Conservation (phyloP, 1,140 invertebrate genomes). For the Drosophila nigromelanica region DNA sequence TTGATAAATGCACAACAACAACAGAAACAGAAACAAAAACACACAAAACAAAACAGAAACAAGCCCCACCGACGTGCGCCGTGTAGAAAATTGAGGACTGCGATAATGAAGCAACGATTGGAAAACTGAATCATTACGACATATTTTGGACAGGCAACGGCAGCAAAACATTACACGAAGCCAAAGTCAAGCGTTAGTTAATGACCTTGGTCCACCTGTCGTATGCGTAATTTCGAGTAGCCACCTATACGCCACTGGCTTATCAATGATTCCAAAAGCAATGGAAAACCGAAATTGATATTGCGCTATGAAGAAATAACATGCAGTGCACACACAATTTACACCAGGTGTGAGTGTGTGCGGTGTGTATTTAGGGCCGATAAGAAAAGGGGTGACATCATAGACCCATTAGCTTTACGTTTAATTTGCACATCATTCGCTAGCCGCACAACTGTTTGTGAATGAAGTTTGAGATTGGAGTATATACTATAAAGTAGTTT, state of each 20-base stretch:
- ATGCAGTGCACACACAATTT: not conserved
- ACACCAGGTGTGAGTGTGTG: not conserved
- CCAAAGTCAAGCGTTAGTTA: slow-evolving; percentile 62
- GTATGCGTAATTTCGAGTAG: slow-evolving; percentile 61
- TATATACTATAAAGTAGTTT: slow-evolving; percentile 2
- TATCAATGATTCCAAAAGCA: slow-evolving; percentile 41
- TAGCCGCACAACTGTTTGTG: slow-evolving; percentile 33
- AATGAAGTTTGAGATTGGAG: slow-evolving; percentile 12
- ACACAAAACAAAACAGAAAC: slow-evolving; percentile 36
- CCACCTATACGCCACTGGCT: slow-evolving; percentile 16
- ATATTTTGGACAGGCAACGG: slow-evolving; percentile 36
- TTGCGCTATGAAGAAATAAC: slow-evolving; percentile 23
- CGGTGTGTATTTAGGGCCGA: slow-evolving; percentile 1
- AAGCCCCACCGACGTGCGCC: slow-evolving; percentile 14
- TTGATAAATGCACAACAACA: slow-evolving; percentile 50
- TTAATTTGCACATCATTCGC: slow-evolving; percentile 12
- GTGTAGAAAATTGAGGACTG: slow-evolving; percentile 33
- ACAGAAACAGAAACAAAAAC: slow-evolving; percentile 6
- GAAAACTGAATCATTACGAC: slow-evolving; percentile 69
- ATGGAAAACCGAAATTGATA: slow-evolving; percentile 27
- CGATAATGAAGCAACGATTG: slow-evolving; percentile 38
- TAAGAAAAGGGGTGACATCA: slow-evolving; percentile 63
- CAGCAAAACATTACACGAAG: slow-evolving; percentile 40
- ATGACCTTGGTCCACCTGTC: slow-evolving; percentile 80
- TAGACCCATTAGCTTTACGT: slow-evolving; percentile 29